These are phyloP conservation scores for Bubo bubo DNA, from an alignment of 2,113 vertebrate genomes.

Conservation along the genomic window DNA sequence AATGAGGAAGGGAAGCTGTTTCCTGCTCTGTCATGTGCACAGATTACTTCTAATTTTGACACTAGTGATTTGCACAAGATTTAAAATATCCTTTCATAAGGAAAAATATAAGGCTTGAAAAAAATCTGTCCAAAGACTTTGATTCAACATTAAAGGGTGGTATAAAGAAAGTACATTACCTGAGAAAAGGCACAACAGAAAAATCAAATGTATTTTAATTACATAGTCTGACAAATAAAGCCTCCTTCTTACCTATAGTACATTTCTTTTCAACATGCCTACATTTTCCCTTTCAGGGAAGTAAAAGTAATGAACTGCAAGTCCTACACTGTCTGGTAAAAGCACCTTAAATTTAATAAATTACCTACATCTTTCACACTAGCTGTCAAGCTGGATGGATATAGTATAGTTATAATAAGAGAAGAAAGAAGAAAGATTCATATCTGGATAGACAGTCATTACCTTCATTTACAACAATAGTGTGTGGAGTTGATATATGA, in stretches of 20 bases:
- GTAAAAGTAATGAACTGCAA: neutral
- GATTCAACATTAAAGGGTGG: neutral
- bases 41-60: neutral
- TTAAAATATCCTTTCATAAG: neutral
- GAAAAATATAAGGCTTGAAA: neutral
- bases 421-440: neutral
- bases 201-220: slow-evolving; percentile 3
- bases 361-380: slow-evolving; percentile 11
- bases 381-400: slow-evolving; percentile 5
- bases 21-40: neutral
- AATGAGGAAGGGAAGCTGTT: neutral
- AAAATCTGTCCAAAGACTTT: neutral
- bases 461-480: neutral
- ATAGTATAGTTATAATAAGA: neutral
- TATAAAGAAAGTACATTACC: neutral
- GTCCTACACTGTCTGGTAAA: neutral
- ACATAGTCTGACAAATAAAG: neutral
- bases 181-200: neutral
- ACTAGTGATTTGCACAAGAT: neutral
- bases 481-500: neutral
- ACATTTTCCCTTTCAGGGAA: neutral
- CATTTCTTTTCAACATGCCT: neutral
- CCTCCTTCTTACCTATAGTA: neutral
- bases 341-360: slow-evolving; percentile 28
- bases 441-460: neutral